These are phyloP conservation scores for Venustaconcha ellipsiformis DNA, from an alignment of 1,140 invertebrate species.

Conservation along the genomic window DNA sequence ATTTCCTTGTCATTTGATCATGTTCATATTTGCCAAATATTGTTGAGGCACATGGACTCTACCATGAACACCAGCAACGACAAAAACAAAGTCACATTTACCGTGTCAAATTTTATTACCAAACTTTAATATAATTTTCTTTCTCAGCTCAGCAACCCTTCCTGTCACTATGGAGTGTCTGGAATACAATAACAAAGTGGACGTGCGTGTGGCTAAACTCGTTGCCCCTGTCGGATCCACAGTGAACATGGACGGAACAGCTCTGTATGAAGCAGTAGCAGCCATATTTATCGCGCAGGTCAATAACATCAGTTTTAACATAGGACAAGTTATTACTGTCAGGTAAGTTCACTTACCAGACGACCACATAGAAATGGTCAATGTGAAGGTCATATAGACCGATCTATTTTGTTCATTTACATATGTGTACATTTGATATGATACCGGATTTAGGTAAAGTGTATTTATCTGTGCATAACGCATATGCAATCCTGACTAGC, in stretches of 20 bases:
- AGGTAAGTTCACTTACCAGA: slow-evolving; percentile 74
- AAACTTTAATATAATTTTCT: too few species aligned
- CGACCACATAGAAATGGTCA: not conserved
- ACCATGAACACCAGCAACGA: too few species aligned
- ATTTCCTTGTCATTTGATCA: too few species aligned
- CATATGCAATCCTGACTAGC: not conserved
- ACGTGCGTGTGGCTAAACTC: slow-evolving; percentile 75
- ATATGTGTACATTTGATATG: not conserved
- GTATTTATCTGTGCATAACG: not conserved
- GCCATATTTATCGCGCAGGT: slow-evolving; percentile 96
- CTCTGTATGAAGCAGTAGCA: slow-evolving; percentile 78
- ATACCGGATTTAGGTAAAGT: not conserved
- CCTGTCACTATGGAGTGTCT: slow-evolving; percentile 86
- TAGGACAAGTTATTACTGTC: slow-evolving; percentile 87
- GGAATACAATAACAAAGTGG: slow-evolving; percentile 88
- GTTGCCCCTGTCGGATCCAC: slow-evolving; percentile 78
- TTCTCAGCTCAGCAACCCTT: slow-evolving; percentile 65
- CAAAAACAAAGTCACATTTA: too few species aligned
- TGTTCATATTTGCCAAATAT: too few species aligned
- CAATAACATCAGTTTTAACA: slow-evolving; percentile 78
- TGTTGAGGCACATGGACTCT: too few species aligned
- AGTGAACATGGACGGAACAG: slow-evolving; percentile 94
- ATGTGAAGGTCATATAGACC: not conserved
- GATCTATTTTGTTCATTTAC: not conserved
- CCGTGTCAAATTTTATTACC: too few species aligned